phyloP scores from a whole-genome alignment of 2,797 vertebrate genomes.

The Myotis findleyi region DNA sequence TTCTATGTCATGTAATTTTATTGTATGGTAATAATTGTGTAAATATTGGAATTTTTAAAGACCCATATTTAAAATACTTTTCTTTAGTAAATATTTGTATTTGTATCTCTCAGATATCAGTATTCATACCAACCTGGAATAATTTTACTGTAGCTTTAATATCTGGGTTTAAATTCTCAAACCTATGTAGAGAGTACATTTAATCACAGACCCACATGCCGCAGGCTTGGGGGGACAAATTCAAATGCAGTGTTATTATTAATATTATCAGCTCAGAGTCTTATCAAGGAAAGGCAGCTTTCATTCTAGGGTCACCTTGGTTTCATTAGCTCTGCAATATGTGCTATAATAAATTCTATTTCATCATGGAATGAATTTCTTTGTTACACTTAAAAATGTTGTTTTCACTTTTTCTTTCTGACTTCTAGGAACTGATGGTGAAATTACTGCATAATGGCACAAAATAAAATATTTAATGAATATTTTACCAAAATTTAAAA shows the following conservation, averaged over 20 bases:
- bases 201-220: background rate
- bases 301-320: background rate
- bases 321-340: background rate
- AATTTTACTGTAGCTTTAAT: background rate
- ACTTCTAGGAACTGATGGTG: background rate
- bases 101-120: background rate
- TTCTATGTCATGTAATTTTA: background rate
- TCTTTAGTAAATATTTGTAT: background rate
- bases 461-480: background rate
- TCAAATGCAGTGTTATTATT: background rate
- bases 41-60: background rate
- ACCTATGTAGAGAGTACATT: background rate
- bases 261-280: background rate
- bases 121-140: background rate
- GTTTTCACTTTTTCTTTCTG: background rate
- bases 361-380: background rate
- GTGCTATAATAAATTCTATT: background rate
- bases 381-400: background rate
- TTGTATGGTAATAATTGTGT: background rate
- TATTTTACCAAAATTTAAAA: background rate
- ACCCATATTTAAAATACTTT: background rate
- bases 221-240: background rate
- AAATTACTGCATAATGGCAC: background rate
- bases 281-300: background rate
- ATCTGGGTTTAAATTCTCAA: background rate